Evolutionary conservation across 2,113 vertebrate species (phyloP), one percentile per base, ranked within the genome.

Genomic region (Triplophysa dalaica): DNA sequence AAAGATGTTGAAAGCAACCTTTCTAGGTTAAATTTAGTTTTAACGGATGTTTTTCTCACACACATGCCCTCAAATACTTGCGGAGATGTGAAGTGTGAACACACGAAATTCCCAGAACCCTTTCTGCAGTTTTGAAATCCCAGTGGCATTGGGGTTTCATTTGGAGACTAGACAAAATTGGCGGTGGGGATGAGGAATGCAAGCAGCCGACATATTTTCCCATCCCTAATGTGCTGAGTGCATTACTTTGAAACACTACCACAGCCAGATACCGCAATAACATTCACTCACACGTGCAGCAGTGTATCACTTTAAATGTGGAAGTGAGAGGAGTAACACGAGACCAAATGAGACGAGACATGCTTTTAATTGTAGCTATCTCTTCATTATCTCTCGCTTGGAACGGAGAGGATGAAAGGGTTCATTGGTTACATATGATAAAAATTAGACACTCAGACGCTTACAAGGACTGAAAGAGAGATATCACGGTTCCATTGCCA

Each of bases 261-360:
- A 14, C n/a, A 63, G 10, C 21, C 1, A 9, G n/a, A 56, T 52
- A 2, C 8, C 52, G 29, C 45, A 50, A 73, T 77, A 63, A 70
- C 63, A 54, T 58, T 70, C 77, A 24, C 54, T 54, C 74, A 83
- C 67, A 77, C 22, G 65, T 60, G 45, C 43, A n/a, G n/a, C 12
- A 10, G 41, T 75, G 67, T 79, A 11, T 72, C 63, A 14, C 61
- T 65, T 19, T 54, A 65, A 80, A 80, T 62, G 43, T 43, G 6
- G 22, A 26, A 48, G 54, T 13, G 9, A 14, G 45, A 56, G 50
- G 21, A 70, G 43, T 29, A 26, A 63, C 26, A 2, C 7, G 33
- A 38, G 70, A 60, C 22, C 54, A 24, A 41, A 74, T 67, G 52
- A 75, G 68, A 73, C 9, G 24, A 21, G 63, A 66, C 33, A n/a